Evolutionary conservation across 2,797 vertebrate species (phyloP), one percentile per base, ranked within the genome.

Genomic region (Chanos chanos): DNA sequence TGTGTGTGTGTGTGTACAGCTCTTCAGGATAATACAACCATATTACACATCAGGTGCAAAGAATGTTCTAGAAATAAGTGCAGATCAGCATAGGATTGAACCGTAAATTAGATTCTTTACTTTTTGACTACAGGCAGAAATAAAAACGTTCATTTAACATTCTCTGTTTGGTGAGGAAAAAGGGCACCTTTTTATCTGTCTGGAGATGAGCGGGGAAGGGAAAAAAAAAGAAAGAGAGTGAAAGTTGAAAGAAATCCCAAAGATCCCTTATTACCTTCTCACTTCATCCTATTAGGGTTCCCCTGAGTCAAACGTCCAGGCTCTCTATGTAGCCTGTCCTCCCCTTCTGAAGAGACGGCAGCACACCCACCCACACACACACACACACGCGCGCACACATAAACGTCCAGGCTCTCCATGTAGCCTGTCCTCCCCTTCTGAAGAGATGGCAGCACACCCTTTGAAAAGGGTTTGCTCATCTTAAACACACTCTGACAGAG

Each of bases 401-500:
- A 33, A n/a, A n/a, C n/a, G n/a, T n/a, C 43, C 45, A 40, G 24
- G 61, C 45, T 31, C 34, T 39, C 36, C 39, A 52, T 41, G 48
- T 59, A 25, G 48, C 56, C 48, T 64, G 50, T 64, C 73, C 57
- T 67, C 30, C 47, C 54, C 41, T 44, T 28, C 55, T 45, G 16
- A 33, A 59, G 40, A 34, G 50, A 39, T 16, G 41, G 33, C 45
- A 4, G 47, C 30, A 13, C 52, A 44, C 31, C 62, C 73, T 73
- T 72, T 73, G 59, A 60, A 64, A 74, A 71, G 60, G 47, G 54
- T 72, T 71, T 55, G 61, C 61, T 68, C 57, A 64, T 50, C 56
- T 61, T 62, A 72, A 73, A 70, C 55, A n/a, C 40, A 41, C 63
- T 51, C 48, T 61, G 74, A 67, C 68, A 64, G 58, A 52, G 74